Base-by-base conservation (phyloP, 1,140 invertebrate genomes). In the Ephestia elutella region DNA sequence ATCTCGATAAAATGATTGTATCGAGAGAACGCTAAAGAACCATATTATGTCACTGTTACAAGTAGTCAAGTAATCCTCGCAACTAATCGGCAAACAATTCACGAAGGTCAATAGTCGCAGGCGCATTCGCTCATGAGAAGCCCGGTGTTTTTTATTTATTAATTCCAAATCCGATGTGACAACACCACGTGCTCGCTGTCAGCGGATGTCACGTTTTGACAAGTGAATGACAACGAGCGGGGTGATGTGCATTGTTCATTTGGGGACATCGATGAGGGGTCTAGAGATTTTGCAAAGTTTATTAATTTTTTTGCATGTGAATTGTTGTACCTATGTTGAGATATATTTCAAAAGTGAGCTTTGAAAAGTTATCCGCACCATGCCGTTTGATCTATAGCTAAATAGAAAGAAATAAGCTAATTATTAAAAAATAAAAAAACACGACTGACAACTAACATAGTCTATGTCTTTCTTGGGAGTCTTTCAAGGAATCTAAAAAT, bases 151-250 rank as follows among this genome's bases (percentile, higher is more conserved):
- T 44, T 44, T 44, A 35, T 35, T 25, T 25, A 32, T 44, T 44
- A 44, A 44, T 44, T 44, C 38, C 15, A 44, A 44, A 44, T 44
- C 38, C 38, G 38, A 15, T 15, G 15, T 44, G 38, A 44, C 38
- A 44, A 44, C 38, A 44, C 38, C 38, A 44, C 38, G 38, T 44
- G 38, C 38, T 44, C n/a, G 38, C 38, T 8, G 38, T 44, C 38
- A 44, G n/a, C 38, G 38, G 13, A 44, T 15, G 38, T 44, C 38
- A 44, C 38, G 15, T 44, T n/a, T 44, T 44, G 38, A 44, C 38
- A 44, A 5, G 13, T 15, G 38, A 44, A 44, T 44, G 38, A 44
- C 38, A 44, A 44, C 7, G 32, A 35, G 9, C 32, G 13, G 38
- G 38, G 38, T 13, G 13, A 17, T 4, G n/a, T 44, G 38, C 38